Conservation (phyloP, 2,797 vertebrate species). For the Microctenopoma steveboyesi region DNA sequence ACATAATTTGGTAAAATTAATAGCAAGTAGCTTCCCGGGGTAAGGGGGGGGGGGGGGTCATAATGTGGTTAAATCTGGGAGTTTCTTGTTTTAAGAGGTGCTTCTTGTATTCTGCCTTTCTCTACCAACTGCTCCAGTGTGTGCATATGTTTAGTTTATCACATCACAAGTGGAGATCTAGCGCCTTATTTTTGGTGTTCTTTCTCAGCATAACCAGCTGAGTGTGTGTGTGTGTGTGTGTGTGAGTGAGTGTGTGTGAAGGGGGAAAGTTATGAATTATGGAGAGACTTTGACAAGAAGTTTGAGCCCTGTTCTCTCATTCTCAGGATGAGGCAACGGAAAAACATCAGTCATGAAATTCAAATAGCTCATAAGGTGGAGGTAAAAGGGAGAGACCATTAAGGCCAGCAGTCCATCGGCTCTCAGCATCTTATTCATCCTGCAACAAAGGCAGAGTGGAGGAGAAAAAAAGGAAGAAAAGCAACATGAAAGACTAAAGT, state of each 20-base stretch:
- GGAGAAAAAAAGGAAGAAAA: conserved; percentile 22
- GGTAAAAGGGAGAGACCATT: conserved; percentile 63
- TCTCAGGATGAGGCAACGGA: conserved; percentile 35
- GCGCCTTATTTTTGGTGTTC: conserved; percentile 13
- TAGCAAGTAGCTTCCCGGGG: not conserved
- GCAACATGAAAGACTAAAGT: conserved; percentile 72
- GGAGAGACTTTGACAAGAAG: conserved; percentile 42
- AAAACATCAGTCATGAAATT: conserved; percentile 60
- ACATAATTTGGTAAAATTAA: not conserved
- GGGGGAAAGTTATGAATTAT: conserved; percentile 40
- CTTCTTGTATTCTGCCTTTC: not conserved
- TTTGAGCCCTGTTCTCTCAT: conserved; percentile 35
- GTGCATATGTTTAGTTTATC: conserved; percentile 15
- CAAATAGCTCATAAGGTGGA: conserved; percentile 50
- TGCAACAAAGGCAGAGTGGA: conserved; percentile 59
- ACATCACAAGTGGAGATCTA: conserved; percentile 16
- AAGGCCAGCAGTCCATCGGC: conserved; percentile 61
- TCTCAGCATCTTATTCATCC: conserved; percentile 66
- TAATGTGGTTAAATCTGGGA: not conserved
- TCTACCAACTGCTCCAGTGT: not conserved
- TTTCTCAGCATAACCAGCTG: not conserved
- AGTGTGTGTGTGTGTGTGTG: not conserved
- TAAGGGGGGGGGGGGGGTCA: not conserved
- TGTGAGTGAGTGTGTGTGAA: not conserved
- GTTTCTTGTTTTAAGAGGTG: not conserved